These are phyloP conservation scores for Spongia lamella DNA, from an alignment of 37 sponge, comb jelly and placozoan genomes.

Conservation along the genomic window DNA sequence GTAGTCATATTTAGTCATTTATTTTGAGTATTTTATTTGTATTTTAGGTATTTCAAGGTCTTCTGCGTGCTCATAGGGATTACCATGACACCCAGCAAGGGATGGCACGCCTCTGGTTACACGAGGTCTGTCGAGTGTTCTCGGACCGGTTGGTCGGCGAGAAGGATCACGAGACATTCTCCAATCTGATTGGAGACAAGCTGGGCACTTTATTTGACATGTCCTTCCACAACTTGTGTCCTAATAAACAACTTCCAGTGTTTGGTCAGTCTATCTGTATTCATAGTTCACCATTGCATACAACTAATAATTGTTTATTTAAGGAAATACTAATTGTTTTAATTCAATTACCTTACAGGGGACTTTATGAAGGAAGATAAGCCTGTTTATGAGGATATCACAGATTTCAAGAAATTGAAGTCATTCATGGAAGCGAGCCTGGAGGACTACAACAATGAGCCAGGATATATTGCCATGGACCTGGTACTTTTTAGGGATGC, in stretches of 20 bases:
- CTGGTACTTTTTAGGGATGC: slow-evolving; percentile 97
- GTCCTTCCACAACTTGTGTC: slow-evolving; percentile 93
- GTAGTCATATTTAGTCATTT: slow-evolving; percentile 22
- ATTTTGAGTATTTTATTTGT: background rate
- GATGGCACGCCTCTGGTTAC: slow-evolving; percentile 95
- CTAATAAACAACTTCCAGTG: slow-evolving; percentile 80
- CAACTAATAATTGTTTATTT: no score
- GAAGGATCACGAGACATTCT: slow-evolving; percentile 86
- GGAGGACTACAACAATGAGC: slow-evolving; percentile 98
- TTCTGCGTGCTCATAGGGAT: slow-evolving; percentile 95
- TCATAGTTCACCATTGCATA: no score
- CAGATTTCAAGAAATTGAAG: slow-evolving; percentile 86
- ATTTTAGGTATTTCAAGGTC: slow-evolving; percentile 90
- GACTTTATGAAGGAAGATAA: slow-evolving; percentile 80
- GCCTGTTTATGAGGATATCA: slow-evolving; percentile 92
- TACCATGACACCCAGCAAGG: slow-evolving; percentile 93
- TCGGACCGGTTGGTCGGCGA: slow-evolving; percentile 93
- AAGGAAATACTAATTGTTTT: no score
- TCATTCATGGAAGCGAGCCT: slow-evolving; percentile 88
- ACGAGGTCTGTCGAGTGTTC: slow-evolving; percentile 97
- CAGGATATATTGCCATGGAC: slow-evolving; percentile 92
- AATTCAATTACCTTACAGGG: background rate
- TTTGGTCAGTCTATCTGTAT: slow-evolving; percentile 60
- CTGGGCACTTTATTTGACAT: slow-evolving; percentile 91
- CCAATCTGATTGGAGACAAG: slow-evolving; percentile 81